phyloP scores from a whole-genome alignment of 2,797 vertebrate genomes.

The Melanotaenia nigrans region DNA sequence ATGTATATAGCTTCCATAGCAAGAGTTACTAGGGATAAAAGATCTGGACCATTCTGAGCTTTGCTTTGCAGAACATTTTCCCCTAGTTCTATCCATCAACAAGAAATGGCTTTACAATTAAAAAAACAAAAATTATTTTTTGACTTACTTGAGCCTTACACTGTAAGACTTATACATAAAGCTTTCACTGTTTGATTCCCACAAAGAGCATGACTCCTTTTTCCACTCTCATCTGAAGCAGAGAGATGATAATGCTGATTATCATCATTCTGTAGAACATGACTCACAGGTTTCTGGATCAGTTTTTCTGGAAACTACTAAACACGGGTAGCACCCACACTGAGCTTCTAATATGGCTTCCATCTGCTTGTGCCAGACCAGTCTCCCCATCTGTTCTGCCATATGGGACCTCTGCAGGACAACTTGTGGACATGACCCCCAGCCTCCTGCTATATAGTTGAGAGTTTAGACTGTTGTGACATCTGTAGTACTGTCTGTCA shows the following conservation, averaged over 20 bases:
- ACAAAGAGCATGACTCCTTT: neutral
- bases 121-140: too few species aligned
- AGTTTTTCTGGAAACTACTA: slow-evolving; percentile 16
- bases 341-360: slow-evolving; percentile 6
- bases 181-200: slow-evolving; percentile 21
- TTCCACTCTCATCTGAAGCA: slow-evolving; percentile 1
- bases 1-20: too few species aligned
- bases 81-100: neutral
- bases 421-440: slow-evolving; percentile 14
- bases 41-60: too few species aligned
- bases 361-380: neutral
- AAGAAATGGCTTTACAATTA: neutral
- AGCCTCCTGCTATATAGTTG: slow-evolving; percentile 13
- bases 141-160: too few species aligned
- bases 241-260: neutral
- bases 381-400: slow-evolving; percentile 21
- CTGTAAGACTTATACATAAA: neutral
- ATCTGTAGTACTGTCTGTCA: slow-evolving; percentile 27
- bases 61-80: too few species aligned
- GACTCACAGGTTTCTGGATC: slow-evolving; percentile 21
- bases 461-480: slow-evolving; percentile 10
- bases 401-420: slow-evolving; percentile 40
- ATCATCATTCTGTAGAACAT: slow-evolving; percentile 5
- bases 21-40: neutral
- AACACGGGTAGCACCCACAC: slow-evolving; percentile 22